A percentile compares a stretch with the other conserved stretches of the same genome.
phyloP scores from a whole-genome alignment of 2,113 vertebrate genomes.

The Archilochus colubris region DNA sequence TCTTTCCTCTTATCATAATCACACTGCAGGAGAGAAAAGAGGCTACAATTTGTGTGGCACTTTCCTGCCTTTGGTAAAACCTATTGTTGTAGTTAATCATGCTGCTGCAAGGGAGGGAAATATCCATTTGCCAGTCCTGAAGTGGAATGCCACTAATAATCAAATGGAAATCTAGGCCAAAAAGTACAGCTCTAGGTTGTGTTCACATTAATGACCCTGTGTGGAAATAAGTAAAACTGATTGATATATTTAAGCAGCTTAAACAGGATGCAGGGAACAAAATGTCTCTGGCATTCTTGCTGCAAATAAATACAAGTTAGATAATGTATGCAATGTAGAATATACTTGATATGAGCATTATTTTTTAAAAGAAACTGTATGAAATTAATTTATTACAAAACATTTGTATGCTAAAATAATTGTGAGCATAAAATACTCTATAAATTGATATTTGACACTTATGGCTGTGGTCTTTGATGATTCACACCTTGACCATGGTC shows the following conservation, averaged over 20 bases:
- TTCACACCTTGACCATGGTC: not conserved
- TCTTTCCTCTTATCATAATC: not conserved
- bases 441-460: not conserved
- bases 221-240: not conserved
- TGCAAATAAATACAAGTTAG: not conserved
- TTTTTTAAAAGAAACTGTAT: not conserved
- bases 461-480: not conserved
- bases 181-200: not conserved
- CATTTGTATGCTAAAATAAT: not conserved
- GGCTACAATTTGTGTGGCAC: not conserved
- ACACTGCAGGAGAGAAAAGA: not conserved
- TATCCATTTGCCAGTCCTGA: not conserved
- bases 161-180: not conserved
- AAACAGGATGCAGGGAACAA: not conserved
- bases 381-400: not conserved
- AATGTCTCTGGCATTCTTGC: not conserved
- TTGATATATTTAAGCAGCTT: not conserved
- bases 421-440: not conserved
- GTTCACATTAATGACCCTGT: not conserved
- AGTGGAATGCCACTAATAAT: not conserved
- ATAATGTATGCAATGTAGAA: not conserved
- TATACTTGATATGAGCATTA: too few relatives aligned
- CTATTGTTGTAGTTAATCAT: not conserved
- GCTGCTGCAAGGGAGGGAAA: not conserved
- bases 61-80: not conserved